phyloP scores from a whole-genome alignment of 2,888 invertebrate genomes.

The Dione juno region DNA sequence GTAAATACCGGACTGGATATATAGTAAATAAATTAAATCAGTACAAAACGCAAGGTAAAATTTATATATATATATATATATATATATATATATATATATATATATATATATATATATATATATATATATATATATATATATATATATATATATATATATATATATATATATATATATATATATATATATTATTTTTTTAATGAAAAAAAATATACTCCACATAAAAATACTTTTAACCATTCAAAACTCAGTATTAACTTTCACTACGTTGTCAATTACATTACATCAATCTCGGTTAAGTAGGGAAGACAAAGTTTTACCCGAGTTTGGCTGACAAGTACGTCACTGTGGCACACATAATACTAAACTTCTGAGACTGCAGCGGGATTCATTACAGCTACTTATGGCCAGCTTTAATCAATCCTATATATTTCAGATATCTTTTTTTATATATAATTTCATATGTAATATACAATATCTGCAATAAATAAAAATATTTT shows the following conservation, averaged over 20 bases:
- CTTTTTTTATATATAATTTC: neutral
- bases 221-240: neutral
- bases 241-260: constrained; percentile 21
- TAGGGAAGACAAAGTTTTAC: constrained; percentile 34
- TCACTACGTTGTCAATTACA: constrained; percentile 33
- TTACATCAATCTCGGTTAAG: constrained; percentile 39
- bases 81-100: too few relatives aligned
- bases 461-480: neutral
- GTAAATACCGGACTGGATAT: too few relatives aligned
- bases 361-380: constrained; percentile 63
- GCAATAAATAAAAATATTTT: neutral
- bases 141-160: too few relatives aligned
- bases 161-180: too few relatives aligned
- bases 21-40: too few relatives aligned
- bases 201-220: neutral
- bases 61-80: too few relatives aligned
- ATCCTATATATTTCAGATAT: neutral
- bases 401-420: constrained; percentile 1
- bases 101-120: too few relatives aligned
- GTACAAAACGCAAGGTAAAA: too few relatives aligned
- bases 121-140: too few relatives aligned
- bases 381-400: constrained; percentile 51
- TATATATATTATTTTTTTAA: too few relatives aligned
- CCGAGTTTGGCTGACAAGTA: constrained; percentile 61
- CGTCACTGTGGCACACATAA: constrained; percentile 64